Evolutionary conservation across 1,140 invertebrate genomes (phyloP).

Genomic region (Zaprionus camerounensis): DNA sequence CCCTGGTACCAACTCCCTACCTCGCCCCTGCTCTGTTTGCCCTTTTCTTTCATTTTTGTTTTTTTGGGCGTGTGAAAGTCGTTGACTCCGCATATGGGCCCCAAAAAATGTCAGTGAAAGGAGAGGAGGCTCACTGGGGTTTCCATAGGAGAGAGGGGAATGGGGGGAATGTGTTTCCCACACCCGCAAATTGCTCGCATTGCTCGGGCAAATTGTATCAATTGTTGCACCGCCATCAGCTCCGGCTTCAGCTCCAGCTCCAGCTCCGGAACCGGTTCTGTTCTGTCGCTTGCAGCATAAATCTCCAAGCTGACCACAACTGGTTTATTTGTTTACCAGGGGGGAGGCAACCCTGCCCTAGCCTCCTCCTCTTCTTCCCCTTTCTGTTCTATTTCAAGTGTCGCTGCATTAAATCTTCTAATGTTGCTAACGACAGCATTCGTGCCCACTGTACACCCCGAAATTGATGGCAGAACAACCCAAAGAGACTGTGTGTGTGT

Average conservation of each 20-base stretch:
- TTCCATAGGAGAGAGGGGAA: too few species aligned
- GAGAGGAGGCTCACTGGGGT: too few species aligned
- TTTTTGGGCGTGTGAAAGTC: constrained; percentile 75
- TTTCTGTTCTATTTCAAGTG: background rate
- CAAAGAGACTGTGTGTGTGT: background rate
- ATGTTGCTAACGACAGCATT: constrained; percentile 36
- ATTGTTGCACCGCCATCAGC: constrained; percentile 59
- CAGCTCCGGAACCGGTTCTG: constrained; percentile 63
- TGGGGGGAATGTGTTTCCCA: constrained; percentile 49
- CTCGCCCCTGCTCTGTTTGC: background rate
- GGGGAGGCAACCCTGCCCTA: background rate
- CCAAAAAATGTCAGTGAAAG: background rate
- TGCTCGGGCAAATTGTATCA: constrained; percentile 72
- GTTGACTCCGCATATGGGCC: constrained; percentile 42
- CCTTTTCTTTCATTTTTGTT: constrained; percentile 17
- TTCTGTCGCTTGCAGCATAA: constrained; percentile 57
- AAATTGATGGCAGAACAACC: constrained; percentile 40
- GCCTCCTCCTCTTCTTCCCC: background rate
- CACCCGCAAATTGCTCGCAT: constrained; percentile 65
- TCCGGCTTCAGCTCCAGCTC: constrained; percentile 13
- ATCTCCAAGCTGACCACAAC: constrained; percentile 66
- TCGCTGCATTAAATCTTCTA: constrained; percentile 29
- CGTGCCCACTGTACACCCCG: constrained; percentile 25
- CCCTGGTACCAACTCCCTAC: background rate
- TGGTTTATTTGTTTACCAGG: constrained; percentile 76